Percentiles rank a stretch among this genome's conserved stretches.
Evolutionary conservation across 2,113 vertebrate genomes (phyloP).

Genomic region (Erythrocebus patas): DNA sequence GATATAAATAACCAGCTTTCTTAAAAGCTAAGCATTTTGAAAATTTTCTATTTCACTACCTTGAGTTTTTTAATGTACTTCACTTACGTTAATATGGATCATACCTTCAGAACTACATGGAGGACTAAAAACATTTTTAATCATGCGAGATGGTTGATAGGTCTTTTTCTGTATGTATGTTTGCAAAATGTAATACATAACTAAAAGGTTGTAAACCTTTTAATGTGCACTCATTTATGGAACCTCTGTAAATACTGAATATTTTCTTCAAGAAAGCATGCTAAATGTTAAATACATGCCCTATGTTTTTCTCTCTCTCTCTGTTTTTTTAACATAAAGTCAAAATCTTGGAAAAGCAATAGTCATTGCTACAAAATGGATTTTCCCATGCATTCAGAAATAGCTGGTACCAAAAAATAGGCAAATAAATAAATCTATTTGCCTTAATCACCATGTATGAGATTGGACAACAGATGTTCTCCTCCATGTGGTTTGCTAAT

Average conservation of each 20-base stretch:
- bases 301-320: no score
- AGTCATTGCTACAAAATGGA: not conserved
- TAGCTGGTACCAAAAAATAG: slow-evolving; percentile 23
- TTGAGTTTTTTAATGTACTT: not conserved
- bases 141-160: not conserved
- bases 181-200: slow-evolving; percentile 44
- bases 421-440: slow-evolving; percentile 37
- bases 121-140: not conserved
- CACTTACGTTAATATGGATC: not conserved
- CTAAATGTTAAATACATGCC: not conserved
- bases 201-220: not conserved
- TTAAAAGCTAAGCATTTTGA: not conserved
- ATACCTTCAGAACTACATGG: slow-evolving; percentile 20
- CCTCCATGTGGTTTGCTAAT: slow-evolving; percentile 44
- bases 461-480: slow-evolving; percentile 62
- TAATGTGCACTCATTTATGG: not conserved
- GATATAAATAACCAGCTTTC: not conserved
- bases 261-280: not conserved
- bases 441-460: slow-evolving; percentile 51
- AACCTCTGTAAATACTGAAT: not conserved
- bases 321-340: not conserved
- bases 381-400: slow-evolving; percentile 25
- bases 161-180: not conserved
- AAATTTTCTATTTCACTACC: not conserved
- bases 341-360: not conserved